phyloP scores from a whole-genome alignment of 2,797 vertebrate genomes.

The Pantherophis alleghaniensis region DNA sequence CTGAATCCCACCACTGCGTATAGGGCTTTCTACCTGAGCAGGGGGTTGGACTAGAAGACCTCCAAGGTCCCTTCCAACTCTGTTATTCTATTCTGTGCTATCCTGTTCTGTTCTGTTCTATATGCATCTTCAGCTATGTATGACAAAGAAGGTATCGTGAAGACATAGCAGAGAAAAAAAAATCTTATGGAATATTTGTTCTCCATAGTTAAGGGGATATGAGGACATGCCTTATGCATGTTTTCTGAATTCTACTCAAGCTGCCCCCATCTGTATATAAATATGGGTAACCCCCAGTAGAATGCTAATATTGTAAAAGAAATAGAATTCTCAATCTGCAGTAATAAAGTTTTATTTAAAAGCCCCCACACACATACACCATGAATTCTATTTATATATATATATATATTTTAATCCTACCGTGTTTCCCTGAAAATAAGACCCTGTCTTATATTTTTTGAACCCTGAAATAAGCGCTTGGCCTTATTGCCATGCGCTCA shows the following conservation, averaged over 20 bases:
- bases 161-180: not conserved
- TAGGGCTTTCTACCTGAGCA: no score
- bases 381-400: not conserved
- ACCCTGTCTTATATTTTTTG: no score
- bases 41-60: no score
- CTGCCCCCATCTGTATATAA: not conserved
- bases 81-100: no score
- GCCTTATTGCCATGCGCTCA: no score
- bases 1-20: no score
- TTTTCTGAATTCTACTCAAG: not conserved
- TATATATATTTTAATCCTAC: no score
- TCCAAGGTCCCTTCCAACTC: no score
- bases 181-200: not conserved
- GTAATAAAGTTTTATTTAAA: not conserved
- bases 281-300: not conserved
- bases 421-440: no score
- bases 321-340: not conserved
- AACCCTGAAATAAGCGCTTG: no score
- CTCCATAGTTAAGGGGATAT: not conserved
- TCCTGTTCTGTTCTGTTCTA: not conserved
- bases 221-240: not conserved
- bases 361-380: not conserved
- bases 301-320: not conserved
- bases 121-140: not conserved
- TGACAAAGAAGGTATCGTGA: not conserved